Conservation (phyloP, 2,113 vertebrate species). For the Podarcis muralis region DNA sequence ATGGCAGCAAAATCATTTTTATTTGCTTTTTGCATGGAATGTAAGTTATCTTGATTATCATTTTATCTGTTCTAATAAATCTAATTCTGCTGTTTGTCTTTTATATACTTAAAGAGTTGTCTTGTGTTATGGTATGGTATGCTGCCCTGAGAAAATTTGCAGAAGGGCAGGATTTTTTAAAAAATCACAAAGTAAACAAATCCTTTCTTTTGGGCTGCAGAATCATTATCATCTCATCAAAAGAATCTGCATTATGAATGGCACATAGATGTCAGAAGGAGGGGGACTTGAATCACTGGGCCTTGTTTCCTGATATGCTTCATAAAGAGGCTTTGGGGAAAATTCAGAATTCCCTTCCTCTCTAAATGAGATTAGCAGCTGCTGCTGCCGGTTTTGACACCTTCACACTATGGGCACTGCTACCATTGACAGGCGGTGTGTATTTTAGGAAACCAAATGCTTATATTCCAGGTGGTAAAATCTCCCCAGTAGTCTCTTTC, state of each 20-base stretch:
- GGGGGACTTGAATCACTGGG: conserved; percentile 1
- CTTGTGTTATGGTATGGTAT: background rate
- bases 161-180: background rate
- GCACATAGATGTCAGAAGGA: conserved; percentile 8
- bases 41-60: background rate
- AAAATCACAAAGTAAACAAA: background rate
- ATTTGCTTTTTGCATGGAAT: background rate
- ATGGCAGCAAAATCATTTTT: background rate
- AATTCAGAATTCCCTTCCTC: background rate
- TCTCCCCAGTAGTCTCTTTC: background rate
- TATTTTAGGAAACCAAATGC: conserved; percentile 21
- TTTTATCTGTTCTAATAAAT: background rate
- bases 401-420: conserved; percentile 4
- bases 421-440: conserved; percentile 4
- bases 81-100: background rate
- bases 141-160: background rate
- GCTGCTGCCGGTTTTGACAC: background rate
- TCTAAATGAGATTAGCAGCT: conserved; percentile 58
- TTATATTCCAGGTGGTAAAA: background rate
- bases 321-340: conserved; percentile 29
- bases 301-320: conserved; percentile 48
- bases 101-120: background rate
- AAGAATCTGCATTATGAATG: conserved; percentile 1
- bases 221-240: conserved; percentile 2
- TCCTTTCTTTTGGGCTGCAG: background rate